phyloP scores from a whole-genome alignment of 2,888 invertebrate species.

The Nomada goodeniana region DNA sequence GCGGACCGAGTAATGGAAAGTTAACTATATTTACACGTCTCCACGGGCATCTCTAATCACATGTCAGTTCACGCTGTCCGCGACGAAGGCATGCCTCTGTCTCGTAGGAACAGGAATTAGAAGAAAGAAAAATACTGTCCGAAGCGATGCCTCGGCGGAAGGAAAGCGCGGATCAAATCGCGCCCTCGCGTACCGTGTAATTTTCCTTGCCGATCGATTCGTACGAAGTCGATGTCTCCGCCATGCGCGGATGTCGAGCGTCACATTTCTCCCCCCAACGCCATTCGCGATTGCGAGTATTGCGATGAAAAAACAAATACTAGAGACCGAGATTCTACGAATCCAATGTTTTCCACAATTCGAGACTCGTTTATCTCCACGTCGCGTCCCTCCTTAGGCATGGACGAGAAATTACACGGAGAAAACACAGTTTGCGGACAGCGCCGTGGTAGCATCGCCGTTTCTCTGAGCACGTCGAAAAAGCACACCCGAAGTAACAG shows the following conservation, averaged over 20 bases:
- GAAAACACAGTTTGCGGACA: conserved; percentile 6
- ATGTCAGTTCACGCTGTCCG: conserved; percentile 4
- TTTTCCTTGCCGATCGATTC: conserved; percentile 9
- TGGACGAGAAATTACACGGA: not conserved
- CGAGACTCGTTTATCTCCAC: too few species aligned
- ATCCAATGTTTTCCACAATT: too few species aligned
- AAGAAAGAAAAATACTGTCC: conserved; percentile 34
- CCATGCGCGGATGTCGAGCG: not conserved
- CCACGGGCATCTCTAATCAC: conserved; percentile 11
- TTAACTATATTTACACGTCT: conserved; percentile 43
- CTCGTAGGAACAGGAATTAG: conserved; percentile 46
- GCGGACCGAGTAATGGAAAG: conserved; percentile 13
- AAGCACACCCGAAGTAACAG: conserved; percentile 68
- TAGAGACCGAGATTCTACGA: too few species aligned
- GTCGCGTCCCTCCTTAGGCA: not conserved
- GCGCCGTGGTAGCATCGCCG: conserved; percentile 19
- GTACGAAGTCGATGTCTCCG: not conserved
- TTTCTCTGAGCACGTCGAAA: conserved; percentile 66
- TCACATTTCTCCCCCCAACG: too few species aligned
- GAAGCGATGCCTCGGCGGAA: conserved; percentile 16
- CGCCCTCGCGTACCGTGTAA: conserved; percentile 1
- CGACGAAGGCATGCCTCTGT: conserved; percentile 31
- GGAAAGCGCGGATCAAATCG: not conserved
- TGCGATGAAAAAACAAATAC: not conserved
- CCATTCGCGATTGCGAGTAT: too few species aligned